A percentile compares a stretch with the other conserved stretches of the same genome.
Evolutionary conservation across 2,113 vertebrate species (phyloP).

Genomic region (cat (Felis catus)): F.catus_Fca126_mat1.0 CM031426.1:3510501-3511000

Average conservation of each 20-base stretch:
- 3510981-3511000: not conserved
- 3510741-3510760: not conserved
- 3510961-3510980: not conserved
- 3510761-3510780: not conserved
- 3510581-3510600: accelerated
- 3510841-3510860: too few species aligned
- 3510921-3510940: not conserved
- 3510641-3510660: too few species aligned
- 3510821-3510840: not conserved
- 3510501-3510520: too few species aligned
- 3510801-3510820: not conserved
- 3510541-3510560: too few species aligned
- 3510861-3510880: not conserved
- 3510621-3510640: not conserved
- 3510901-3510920: not conserved
- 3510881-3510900: not conserved
- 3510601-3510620: too few species aligned
- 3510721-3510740: not conserved
- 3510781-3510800: not conserved
- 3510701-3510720: not conserved
- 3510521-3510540: too few species aligned
- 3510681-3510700: not conserved
- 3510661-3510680: not conserved
- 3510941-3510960: not conserved
- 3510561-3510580: too few species aligned